Conservation (phyloP, 2,797 vertebrate genomes). For the Eospalax fontanierii region DNA sequence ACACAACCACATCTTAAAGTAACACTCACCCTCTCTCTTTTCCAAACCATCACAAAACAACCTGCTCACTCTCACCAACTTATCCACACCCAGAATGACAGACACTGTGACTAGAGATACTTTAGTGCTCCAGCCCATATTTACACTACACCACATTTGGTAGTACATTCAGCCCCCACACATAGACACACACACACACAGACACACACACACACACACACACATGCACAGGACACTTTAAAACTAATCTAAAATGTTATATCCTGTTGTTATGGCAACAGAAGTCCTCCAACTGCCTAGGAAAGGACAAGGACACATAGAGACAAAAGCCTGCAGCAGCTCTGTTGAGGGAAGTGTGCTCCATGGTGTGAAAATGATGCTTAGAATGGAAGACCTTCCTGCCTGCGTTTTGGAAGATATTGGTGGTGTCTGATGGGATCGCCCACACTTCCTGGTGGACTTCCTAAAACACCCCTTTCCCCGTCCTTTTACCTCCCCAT, state of each 20-base stretch:
- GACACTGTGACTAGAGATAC: not conserved
- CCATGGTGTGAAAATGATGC: constrained; percentile 35
- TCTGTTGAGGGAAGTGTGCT: constrained; percentile 36
- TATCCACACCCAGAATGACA: not conserved
- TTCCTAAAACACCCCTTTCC: not conserved
- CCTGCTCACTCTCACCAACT: not conserved
- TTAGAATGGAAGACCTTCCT: not conserved
- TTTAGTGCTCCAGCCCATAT: not conserved
- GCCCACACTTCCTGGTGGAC: not conserved
- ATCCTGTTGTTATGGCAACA: constrained; percentile 83
- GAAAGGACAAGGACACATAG: constrained; percentile 54
- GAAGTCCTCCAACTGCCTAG: constrained; percentile 57
- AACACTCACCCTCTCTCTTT: not conserved
- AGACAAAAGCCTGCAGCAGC: constrained; percentile 55
- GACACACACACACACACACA: not conserved
- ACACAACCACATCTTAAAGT: not conserved
- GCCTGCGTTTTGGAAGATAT: not conserved
- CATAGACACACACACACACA: not conserved
- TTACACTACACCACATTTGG: not conserved
- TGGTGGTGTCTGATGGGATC: not conserved
- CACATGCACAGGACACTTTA: not conserved
- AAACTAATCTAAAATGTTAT: constrained; percentile 56
- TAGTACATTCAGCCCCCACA: not conserved
- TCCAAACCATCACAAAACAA: rapidly evolving
- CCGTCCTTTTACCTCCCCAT: too few relatives aligned